phyloP scores from a whole-genome alignment of 2,888 invertebrate species.

The Corythucha ciliata region DNA sequence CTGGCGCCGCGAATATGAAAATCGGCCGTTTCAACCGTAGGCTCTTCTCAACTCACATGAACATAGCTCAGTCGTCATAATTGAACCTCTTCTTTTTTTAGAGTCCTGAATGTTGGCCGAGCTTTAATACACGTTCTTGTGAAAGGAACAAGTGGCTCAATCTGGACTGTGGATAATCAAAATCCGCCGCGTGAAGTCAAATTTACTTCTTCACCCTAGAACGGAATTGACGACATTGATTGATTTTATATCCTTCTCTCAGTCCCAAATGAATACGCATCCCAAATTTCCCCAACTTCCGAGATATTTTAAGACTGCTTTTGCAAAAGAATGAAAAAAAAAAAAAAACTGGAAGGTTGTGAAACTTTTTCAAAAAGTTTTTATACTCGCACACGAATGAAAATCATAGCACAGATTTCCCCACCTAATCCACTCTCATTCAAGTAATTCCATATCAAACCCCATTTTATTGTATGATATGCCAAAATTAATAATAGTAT shows the following conservation, averaged over 20 bases:
- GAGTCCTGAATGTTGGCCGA: constrained; percentile 59
- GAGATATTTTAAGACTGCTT: too few relatives aligned
- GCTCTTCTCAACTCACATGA: too few relatives aligned
- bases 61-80: background rate
- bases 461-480: too few relatives aligned
- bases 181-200: constrained; percentile 53
- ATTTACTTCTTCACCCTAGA: constrained; percentile 34
- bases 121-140: constrained; percentile 55
- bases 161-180: constrained; percentile 61
- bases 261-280: background rate
- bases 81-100: constrained; percentile 41
- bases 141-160: constrained; percentile 59
- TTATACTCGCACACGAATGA: too few relatives aligned
- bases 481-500: too few relatives aligned
- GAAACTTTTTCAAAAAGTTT: too few relatives aligned
- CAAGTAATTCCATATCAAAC: too few relatives aligned
- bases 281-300: constrained; percentile 1
- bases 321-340: too few relatives aligned
- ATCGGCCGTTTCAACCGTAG: constrained; percentile 55
- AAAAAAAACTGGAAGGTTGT: too few relatives aligned
- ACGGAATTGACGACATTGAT: background rate
- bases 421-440: too few relatives aligned
- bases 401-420: too few relatives aligned
- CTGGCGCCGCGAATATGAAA: constrained; percentile 60
- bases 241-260: too few relatives aligned